Percentiles rank a stretch among this genome's conserved stretches.
These are phyloP conservation scores for Terebella lapidaria DNA, from an alignment of 2,888 invertebrate species.

Conservation along the genomic window DNA sequence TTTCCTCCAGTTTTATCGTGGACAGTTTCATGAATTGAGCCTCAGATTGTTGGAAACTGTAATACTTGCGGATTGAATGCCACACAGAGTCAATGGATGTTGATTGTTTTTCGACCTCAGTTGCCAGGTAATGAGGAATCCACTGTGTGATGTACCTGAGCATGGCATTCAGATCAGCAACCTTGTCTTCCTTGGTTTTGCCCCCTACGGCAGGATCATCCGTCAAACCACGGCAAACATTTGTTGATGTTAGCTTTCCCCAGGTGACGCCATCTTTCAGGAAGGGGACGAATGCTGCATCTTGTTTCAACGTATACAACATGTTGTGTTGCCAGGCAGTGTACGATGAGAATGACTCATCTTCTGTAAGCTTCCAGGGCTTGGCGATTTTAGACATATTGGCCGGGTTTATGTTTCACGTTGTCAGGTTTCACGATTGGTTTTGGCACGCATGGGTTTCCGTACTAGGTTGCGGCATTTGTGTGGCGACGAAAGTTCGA, in stretches of 20 bases:
- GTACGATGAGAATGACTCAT: neutral
- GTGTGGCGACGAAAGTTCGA: no score
- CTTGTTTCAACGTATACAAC: neutral
- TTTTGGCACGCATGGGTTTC: no score
- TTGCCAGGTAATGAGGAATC: neutral
- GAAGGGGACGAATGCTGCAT: neutral
- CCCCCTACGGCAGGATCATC: neutral
- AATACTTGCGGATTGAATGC: neutral
- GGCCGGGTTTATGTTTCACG: no score
- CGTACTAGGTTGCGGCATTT: no score
- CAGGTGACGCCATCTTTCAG: neutral
- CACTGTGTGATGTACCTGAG: neutral
- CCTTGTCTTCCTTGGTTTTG: neutral
- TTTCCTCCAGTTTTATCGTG: neutral
- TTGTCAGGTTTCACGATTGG: no score
- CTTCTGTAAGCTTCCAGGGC: no score
- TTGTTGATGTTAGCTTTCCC: neutral
- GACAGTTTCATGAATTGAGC: slow-evolving; percentile 3
- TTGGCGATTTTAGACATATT: no score
- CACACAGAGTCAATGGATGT: neutral
- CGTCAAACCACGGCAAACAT: neutral
- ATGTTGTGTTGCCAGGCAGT: neutral
- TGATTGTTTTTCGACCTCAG: neutral
- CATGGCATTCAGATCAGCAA: neutral
- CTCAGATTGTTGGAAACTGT: no score